phyloP scores from a whole-genome alignment of 92 coral and sea anemone species.

The Paragorgia papillata region DNA sequence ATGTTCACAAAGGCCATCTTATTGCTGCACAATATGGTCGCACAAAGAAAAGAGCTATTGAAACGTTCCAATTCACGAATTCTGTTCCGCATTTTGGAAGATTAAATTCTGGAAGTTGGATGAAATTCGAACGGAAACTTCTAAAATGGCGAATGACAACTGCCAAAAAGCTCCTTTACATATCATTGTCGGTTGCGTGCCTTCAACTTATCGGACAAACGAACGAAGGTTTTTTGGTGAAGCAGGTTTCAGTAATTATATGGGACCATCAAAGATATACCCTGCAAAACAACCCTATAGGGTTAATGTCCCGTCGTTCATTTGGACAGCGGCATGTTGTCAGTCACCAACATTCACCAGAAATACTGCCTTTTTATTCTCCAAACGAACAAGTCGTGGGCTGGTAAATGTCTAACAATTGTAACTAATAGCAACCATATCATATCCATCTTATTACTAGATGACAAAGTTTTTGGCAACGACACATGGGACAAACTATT shows the following conservation, averaged over 20 bases:
- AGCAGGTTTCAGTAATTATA: constrained; percentile 53
- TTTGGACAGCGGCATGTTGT: constrained; percentile 33
- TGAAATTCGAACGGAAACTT: constrained; percentile 21
- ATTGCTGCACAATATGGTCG: constrained; percentile 51
- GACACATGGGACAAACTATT: too few relatives aligned
- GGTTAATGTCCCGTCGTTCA: constrained; percentile 8
- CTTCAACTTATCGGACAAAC: constrained; percentile 45
- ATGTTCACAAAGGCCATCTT: constrained; percentile 52
- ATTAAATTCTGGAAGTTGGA: constrained; percentile 42
- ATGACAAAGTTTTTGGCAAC: too few relatives aligned
- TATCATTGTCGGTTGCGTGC: constrained; percentile 55
- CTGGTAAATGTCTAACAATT: too few relatives aligned
- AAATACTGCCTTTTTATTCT: constrained; percentile 5
- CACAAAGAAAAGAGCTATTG: not conserved
- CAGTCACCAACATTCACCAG: not conserved
- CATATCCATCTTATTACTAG: too few relatives aligned
- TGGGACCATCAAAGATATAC: not conserved
- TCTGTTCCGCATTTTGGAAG: constrained; percentile 59
- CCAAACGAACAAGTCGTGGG: too few relatives aligned
- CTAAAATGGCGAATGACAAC: constrained; percentile 31
- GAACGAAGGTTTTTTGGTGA: constrained; percentile 45
- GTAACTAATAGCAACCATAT: too few relatives aligned
- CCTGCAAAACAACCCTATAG: not conserved
- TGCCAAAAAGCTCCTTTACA: constrained; percentile 51
- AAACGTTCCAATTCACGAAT: constrained; percentile 59